These are phyloP conservation scores for Laticauda laticaudata DNA, from an alignment of 2,113 vertebrate species.

Conservation along the genomic window DNA sequence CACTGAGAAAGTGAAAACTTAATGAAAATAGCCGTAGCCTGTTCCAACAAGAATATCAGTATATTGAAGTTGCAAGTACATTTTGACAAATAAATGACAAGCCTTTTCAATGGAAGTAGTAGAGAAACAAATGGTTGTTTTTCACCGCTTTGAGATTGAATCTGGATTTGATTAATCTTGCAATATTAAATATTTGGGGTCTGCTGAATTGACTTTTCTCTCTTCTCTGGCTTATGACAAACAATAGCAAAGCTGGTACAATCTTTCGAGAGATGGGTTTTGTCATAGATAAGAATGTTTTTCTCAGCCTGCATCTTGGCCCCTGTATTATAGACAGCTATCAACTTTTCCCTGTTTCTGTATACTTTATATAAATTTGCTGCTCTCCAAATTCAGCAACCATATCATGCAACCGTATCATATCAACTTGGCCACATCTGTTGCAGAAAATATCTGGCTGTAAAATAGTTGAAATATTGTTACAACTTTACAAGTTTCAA, in stretches of 20 bases:
- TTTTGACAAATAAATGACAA: background rate
- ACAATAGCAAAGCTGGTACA: background rate
- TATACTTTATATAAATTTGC: background rate
- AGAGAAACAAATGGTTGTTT: background rate
- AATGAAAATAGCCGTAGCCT: background rate
- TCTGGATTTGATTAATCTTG: background rate
- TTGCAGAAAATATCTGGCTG: background rate
- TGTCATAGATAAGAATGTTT: background rate
- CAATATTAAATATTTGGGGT: background rate
- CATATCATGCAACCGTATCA: background rate
- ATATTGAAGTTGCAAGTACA: background rate
- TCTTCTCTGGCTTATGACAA: background rate
- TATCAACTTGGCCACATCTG: background rate
- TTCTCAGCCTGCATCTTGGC: background rate
- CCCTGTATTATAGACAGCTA: background rate
- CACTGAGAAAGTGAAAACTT: background rate
- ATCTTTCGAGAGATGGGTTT: background rate
- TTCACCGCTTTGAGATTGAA: background rate
- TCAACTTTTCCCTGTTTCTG: background rate
- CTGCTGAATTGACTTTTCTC: background rate
- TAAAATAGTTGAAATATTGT: background rate
- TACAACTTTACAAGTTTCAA: background rate
- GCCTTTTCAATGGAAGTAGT: background rate
- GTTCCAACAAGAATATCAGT: background rate
- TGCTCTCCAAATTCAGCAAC: background rate